Base-by-base conservation (phyloP, 2,797 vertebrate genomes). In the Coendou prehensilis region DNA sequence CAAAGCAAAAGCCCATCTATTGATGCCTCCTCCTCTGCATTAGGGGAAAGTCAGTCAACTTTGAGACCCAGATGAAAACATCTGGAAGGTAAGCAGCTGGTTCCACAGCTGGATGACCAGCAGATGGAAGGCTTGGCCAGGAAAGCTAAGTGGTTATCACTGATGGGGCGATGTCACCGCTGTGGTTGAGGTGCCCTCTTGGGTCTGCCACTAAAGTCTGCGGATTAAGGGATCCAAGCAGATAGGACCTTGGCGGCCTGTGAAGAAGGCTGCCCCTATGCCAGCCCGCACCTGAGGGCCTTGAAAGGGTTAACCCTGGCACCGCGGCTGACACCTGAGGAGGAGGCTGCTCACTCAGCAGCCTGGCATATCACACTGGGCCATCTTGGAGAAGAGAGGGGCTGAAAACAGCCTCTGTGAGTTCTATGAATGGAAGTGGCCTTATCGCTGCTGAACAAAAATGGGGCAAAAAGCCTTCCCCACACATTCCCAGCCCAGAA, bases 321-420 rank as follows among this genome's bases (percentile, higher is more conserved):
- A 1, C 26, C 26, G 71, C 1, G 14, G 75, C 67, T 92, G 89
- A 95, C 91, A 80, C 78, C 61, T 6, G n/a, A 52, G n/a, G 30
- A 82, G 92, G 59, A 85, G 92, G 20, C 33, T 23, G 87, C 71
- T 90, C 15, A 1, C 88, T 71, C 30, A 20, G 71, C 52, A 91
- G 30, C 61, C 79, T 59, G 79, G 73, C 64, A 0, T 82, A 97
- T 96, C 97, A n/a, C 87, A 81, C 63, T 45, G 67, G 97, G 86
- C 81, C 94, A 96, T 92, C 92, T 28, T 59, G 20, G 47, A 83
- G 56, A n/a, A 9, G 30, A 79, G 41, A 89, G 63, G 50, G n/a
- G 15, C 96, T 95, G 89, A 83, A 76, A 78, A 63, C 76, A 28
- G 78, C 79, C 76, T 92, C 85, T 88, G 84, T 57, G 92, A 59